These are phyloP conservation scores for Pangasius krempfi DNA, from an alignment of 2,797 vertebrate genomes.

Conservation along the genomic window DNA sequence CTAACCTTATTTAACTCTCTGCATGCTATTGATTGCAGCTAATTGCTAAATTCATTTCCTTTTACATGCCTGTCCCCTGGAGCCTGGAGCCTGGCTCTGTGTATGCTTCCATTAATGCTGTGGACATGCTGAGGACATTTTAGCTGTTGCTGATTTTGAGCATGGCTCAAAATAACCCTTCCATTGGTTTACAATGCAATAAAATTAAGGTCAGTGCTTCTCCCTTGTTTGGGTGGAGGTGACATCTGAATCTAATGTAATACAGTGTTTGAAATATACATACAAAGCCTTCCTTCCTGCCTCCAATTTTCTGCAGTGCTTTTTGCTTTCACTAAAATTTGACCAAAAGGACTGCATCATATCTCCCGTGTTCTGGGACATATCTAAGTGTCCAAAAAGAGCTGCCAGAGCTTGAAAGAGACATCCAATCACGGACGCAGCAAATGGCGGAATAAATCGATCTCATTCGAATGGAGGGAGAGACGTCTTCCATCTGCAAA, in stretches of 20 bases:
- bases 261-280: not conserved
- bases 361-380: not conserved
- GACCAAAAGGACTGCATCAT: not conserved
- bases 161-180: not conserved
- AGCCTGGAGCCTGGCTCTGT: not conserved
- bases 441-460: constrained; percentile 21
- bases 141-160: not conserved
- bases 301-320: not conserved
- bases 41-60: constrained; percentile 76
- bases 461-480: not conserved
- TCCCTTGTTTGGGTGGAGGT: not conserved
- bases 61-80: constrained; percentile 62
- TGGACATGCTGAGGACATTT: constrained; percentile 10
- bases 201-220: not conserved
- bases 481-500: constrained; percentile 16
- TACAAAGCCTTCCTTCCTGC: not conserved
- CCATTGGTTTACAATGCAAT: not conserved
- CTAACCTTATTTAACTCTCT: constrained; percentile 55
- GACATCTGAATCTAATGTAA: constrained; percentile 1
- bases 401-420: not conserved
- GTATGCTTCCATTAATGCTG: constrained; percentile 6
- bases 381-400: not conserved
- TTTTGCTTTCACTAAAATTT: not conserved
- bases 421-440: not conserved
- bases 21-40: constrained; percentile 70